A percentile compares a stretch with the other conserved stretches of the same genome.
phyloP scores from a whole-genome alignment of 92 coral and sea anemone genomes.

The Porites lobata region DNA sequence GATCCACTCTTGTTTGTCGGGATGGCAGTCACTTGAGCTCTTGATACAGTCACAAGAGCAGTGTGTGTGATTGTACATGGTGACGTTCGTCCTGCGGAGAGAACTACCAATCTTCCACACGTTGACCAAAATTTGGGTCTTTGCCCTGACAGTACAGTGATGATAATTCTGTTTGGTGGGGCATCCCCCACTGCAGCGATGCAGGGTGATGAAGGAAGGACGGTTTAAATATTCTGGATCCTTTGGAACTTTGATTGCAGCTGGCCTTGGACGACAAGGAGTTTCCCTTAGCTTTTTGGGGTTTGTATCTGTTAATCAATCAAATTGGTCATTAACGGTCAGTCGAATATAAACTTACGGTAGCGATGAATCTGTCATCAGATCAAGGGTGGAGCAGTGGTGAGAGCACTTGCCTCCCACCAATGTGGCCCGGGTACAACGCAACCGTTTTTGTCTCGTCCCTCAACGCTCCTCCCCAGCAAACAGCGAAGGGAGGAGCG shows the following conservation, averaged over 20 bases:
- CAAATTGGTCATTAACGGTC: too few relatives aligned
- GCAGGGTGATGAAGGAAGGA: conserved; percentile 26
- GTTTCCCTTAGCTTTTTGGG: background rate
- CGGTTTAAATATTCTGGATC: background rate
- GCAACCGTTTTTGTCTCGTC: too few relatives aligned
- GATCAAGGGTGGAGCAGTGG: too few relatives aligned
- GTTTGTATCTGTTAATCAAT: background rate
- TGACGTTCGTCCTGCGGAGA: background rate
- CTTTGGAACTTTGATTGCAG: conserved; percentile 16
- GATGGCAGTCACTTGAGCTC: conserved; percentile 52
- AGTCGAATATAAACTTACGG: too few relatives aligned
- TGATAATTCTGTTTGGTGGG: background rate
- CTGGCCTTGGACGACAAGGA: background rate
- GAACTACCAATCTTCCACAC: background rate
- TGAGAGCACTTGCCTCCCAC: too few relatives aligned
- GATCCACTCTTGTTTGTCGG: conserved; percentile 27
- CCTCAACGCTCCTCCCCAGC: too few relatives aligned
- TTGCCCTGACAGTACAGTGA: conserved; percentile 49
- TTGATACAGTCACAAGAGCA: conserved; percentile 65
- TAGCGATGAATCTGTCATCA: too few relatives aligned
- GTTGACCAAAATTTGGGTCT: conserved; percentile 19
- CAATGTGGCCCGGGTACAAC: too few relatives aligned
- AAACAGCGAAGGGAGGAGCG: too few relatives aligned
- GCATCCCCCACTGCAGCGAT: conserved; percentile 61
- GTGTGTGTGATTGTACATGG: conserved; percentile 59